Conservation (phyloP, 2,888 invertebrate species). For the Ditula angustiorana region DNA sequence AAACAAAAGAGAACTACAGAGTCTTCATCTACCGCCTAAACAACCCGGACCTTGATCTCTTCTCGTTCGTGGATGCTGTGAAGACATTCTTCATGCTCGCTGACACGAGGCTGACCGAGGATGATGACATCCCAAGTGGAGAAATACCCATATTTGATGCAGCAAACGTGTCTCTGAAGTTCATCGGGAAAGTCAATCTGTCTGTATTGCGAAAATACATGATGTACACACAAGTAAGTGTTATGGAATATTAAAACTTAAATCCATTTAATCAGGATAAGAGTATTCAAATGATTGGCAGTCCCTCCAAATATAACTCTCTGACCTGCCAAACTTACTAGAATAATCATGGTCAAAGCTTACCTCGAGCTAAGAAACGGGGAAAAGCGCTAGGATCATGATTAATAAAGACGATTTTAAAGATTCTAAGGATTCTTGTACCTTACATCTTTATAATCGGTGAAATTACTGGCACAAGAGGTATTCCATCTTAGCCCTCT, state of each 20-base stretch:
- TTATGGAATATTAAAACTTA: neutral
- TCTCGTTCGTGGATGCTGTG: constrained; percentile 87
- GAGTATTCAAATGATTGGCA: too few species aligned
- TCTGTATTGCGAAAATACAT: constrained; percentile 88
- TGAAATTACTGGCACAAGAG: too few species aligned
- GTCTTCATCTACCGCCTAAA: constrained; percentile 88
- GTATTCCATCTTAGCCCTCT: too few species aligned
- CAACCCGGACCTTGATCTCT: constrained; percentile 87
- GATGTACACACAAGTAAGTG: constrained; percentile 88
- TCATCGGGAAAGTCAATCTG: constrained; percentile 87
- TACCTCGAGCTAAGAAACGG: too few species aligned
- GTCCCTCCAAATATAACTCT: too few species aligned
- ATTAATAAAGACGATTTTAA: too few species aligned
- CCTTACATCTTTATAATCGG: too few species aligned
- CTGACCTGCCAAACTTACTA: too few species aligned
- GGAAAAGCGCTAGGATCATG: too few species aligned
- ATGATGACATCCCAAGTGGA: constrained; percentile 86
- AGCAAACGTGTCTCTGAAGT: constrained; percentile 86
- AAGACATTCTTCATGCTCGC: constrained; percentile 91
- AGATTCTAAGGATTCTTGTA: too few species aligned
- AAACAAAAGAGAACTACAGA: constrained; percentile 88
- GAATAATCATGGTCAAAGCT: too few species aligned
- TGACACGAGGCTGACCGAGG: constrained; percentile 88
- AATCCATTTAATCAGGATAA: too few species aligned
- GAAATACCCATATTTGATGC: constrained; percentile 91